Evolutionary conservation across 2,113 vertebrate species (phyloP).

Genomic region (Ivindomyrus marchei): DNA sequence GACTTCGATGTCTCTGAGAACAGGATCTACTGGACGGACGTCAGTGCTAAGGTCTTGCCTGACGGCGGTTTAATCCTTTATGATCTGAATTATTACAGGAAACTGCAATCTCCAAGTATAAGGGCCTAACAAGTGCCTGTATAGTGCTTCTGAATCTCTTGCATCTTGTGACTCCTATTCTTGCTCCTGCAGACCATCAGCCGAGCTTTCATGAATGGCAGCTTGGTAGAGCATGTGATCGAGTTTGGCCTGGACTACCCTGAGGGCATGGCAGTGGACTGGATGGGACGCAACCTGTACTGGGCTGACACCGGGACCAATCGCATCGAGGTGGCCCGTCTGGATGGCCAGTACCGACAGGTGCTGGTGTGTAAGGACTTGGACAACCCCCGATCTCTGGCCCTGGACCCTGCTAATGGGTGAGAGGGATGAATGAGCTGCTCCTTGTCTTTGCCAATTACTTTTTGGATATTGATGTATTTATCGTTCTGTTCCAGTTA

Average conservation of each 20-base stretch:
- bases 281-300: constrained; percentile 94
- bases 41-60: constrained; percentile 79
- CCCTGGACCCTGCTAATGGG: constrained; percentile 89
- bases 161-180: not conserved
- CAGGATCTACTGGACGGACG: constrained; percentile 94
- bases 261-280: constrained; percentile 94
- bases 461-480: not conserved
- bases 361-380: constrained; percentile 90
- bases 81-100: not conserved
- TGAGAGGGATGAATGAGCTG: constrained; percentile 45
- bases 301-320: constrained; percentile 96
- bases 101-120: not conserved
- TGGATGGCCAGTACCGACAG: constrained; percentile 85
- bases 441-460: not conserved
- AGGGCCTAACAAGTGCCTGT: not conserved
- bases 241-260: constrained; percentile 95
- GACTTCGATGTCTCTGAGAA: constrained; percentile 89
- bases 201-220: constrained; percentile 93
- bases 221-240: constrained; percentile 82
- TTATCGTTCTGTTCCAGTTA: not conserved
- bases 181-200: constrained; percentile 81
- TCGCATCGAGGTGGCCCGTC: constrained; percentile 85
- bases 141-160: not conserved
- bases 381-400: constrained; percentile 86
- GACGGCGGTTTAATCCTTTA: not conserved